phyloP scores from a whole-genome alignment of 37 sponge, comb jelly and placozoan species.

The Mnemiopsis leidyi region DNA sequence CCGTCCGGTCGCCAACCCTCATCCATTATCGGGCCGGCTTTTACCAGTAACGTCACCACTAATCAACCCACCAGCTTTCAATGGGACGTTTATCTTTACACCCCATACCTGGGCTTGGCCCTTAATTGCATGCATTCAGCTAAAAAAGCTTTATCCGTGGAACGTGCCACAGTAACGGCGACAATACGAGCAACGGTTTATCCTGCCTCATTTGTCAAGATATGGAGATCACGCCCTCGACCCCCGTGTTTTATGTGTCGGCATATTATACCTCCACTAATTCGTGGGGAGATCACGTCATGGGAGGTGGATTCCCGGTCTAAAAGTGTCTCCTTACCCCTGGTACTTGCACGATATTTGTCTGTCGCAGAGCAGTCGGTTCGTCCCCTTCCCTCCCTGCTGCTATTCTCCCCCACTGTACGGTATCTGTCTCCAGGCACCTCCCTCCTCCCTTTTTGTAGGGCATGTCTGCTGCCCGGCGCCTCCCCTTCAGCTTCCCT shows the following conservation, averaged over 20 bases:
- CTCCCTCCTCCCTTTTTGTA: neutral
- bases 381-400: too few species aligned
- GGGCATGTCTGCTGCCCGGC: neutral
- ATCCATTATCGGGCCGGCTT: neutral
- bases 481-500: too few species aligned
- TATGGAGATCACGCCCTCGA: neutral
- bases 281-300: conserved; percentile 5
- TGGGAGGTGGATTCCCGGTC: neutral
- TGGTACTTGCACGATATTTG: neutral
- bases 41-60: neutral
- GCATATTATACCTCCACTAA: neutral
- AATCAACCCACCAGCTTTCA: neutral
- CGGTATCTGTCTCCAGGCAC: too few species aligned
- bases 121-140: neutral
- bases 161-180: neutral
- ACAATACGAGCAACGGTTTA: neutral
- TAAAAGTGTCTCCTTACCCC: too few species aligned
- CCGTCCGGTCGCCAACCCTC: too few species aligned
- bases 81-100: neutral
- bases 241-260: neutral
- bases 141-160: neutral
- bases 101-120: neutral
- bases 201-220: neutral
- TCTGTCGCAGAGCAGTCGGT: neutral
- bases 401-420: too few species aligned